phyloP scores from a whole-genome alignment of 2,797 vertebrate species.

The Molossus molossus region DNA sequence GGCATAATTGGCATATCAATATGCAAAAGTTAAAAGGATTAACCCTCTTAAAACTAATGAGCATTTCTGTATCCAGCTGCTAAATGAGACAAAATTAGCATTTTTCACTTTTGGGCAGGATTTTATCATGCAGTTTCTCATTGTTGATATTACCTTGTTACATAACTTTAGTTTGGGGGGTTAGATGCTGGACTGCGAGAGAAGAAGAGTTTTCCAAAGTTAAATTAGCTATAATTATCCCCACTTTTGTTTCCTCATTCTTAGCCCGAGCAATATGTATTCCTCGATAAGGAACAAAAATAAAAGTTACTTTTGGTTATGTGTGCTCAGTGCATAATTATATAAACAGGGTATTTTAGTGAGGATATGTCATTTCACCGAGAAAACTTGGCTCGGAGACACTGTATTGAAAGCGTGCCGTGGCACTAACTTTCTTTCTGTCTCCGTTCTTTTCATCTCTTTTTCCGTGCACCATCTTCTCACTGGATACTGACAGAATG shows the following conservation, averaged over 20 bases:
- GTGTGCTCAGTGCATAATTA: constrained; percentile 91
- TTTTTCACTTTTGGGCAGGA: constrained; percentile 97
- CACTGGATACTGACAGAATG: constrained; percentile 90
- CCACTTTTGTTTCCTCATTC: constrained; percentile 84
- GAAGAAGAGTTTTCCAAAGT: constrained; percentile 90
- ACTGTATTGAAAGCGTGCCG: constrained; percentile 91
- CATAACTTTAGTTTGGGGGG: constrained; percentile 92
- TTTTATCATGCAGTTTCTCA: constrained; percentile 95
- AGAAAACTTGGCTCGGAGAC: constrained; percentile 90
- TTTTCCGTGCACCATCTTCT: constrained; percentile 90
- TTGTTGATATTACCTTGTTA: constrained; percentile 95
- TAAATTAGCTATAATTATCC: constrained; percentile 90
- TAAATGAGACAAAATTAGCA: constrained; percentile 97
- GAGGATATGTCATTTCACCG: constrained; percentile 90
- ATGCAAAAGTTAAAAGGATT: constrained; percentile 99
- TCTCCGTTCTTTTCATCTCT: constrained; percentile 91
- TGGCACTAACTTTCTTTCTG: constrained; percentile 90
- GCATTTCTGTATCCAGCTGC: constrained; percentile 97
- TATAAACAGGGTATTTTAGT: constrained; percentile 89
- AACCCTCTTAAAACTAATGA: constrained; percentile 99
- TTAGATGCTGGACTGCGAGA: constrained; percentile 88
- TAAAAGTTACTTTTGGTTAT: constrained; percentile 89
- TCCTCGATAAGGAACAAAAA: constrained; percentile 87
- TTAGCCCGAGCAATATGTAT: constrained; percentile 88
- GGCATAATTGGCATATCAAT: constrained; percentile 99